A percentile compares a stretch with the other conserved stretches of the same genome.
Conservation (phyloP, 2,797 vertebrate species). For the Pantherophis alleghaniensis region DNA sequence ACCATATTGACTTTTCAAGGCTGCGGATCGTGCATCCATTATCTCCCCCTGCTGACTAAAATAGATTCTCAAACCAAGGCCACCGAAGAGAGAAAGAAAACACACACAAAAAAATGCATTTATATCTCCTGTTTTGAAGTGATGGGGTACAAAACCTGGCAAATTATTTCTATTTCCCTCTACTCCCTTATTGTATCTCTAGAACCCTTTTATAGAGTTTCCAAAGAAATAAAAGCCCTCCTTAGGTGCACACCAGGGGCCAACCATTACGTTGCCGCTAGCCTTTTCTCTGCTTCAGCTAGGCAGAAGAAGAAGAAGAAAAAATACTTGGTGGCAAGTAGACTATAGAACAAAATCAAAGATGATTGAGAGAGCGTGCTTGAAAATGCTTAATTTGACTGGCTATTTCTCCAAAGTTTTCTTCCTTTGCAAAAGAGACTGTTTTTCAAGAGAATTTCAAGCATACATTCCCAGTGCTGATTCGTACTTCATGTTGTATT, state of each 20-base stretch:
- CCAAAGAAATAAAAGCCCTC: neutral
- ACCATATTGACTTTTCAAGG: neutral
- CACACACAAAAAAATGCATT: neutral
- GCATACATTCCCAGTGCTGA: neutral
- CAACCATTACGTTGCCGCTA: neutral
- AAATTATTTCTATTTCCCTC: neutral
- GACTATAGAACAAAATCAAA: neutral
- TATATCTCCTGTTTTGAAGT: neutral
- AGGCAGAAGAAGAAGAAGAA: neutral
- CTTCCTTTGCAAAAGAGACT: neutral
- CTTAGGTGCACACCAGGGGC: neutral
- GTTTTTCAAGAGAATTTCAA: neutral
- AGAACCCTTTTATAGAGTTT: conserved; percentile 3
- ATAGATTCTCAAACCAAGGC: neutral
- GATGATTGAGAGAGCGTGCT: no score
- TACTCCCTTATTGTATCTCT: neutral
- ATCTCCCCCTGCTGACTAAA: neutral
- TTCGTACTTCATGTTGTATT: neutral
- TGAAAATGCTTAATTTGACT: neutral
- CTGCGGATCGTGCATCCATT: neutral
- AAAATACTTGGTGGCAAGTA: neutral
- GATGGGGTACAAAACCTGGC: neutral
- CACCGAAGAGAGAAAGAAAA: neutral
- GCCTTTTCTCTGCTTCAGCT: neutral
- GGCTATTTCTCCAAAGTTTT: neutral